Base-by-base conservation (phyloP, 1,140 invertebrate genomes). In the Atta colombica region DNA sequence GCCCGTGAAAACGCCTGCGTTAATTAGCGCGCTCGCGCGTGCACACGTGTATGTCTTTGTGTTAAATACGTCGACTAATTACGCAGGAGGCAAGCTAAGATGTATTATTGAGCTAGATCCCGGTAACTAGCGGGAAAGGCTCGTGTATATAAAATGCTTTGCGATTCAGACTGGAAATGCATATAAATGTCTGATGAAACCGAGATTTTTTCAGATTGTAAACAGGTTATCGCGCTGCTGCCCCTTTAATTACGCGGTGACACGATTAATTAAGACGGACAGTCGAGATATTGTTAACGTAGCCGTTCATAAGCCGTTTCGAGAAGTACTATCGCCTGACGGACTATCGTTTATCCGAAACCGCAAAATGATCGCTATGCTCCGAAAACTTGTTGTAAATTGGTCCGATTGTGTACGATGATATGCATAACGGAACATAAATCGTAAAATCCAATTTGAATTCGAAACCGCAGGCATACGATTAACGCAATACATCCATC, bases 81-180 rank as follows among this genome's bases (percentile, higher is more conserved):
- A 89, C 90, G 61, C 77, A 90, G 75, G 87, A 61, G 87, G 87
- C 85, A 84, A 92, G 91, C 68, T 60, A 45, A 87, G 87, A 87
- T 81, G 90, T 87, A 91, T 86, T 35, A 80, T 89, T 92, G 91
- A 87, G 89, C 91, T 90, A 92, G 89, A 92, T 92, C 87, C 66
- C 49, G 71, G 18, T 66, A 77, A 31, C 63, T 31, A 77, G 45
- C 66, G 68, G 80, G 80, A 84, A 84, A 86, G 82, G 53, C 61
- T 82, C 60, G 77, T 21, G 63, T 55, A 80, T 65, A 82, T 61
- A 90, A 87, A 86, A 87, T 39, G 80, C 80, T 49, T 39, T 61
- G 89, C 85, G 87, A 92, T 92, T 92, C 82, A 92, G 92, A 92
- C 74, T 92, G 91, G 92, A 92, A 92, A 92, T 89, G 86, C 87